Percentiles rank a stretch among this genome's conserved stretches.
phyloP scores from a whole-genome alignment of 2,113 vertebrate genomes.

The Illadopsis cleaveri region DNA sequence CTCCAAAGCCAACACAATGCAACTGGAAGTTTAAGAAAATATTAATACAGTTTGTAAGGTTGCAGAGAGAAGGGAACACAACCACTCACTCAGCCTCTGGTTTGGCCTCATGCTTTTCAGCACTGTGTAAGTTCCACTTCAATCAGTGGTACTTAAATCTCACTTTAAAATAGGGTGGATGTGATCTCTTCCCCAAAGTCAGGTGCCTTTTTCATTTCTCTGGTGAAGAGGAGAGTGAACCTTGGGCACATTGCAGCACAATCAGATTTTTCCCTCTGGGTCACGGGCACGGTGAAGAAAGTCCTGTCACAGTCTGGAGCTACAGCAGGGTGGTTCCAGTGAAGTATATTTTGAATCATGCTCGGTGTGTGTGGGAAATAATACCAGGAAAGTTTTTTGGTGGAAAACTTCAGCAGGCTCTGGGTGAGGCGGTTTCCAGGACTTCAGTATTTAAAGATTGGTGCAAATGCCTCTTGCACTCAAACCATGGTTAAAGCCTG shows the following conservation, averaged over 20 bases:
- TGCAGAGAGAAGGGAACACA: not conserved
- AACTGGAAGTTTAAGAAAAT: no score
- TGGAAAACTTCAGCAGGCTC: not conserved
- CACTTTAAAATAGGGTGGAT: not conserved
- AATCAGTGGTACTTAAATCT: not conserved
- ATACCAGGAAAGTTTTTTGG: not conserved
- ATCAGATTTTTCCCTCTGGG: not conserved
- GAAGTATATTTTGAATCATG: accelerated
- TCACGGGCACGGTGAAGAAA: not conserved
- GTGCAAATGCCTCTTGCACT: not conserved
- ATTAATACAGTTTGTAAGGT: not conserved
- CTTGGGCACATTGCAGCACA: accelerated
- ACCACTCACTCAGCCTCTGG: not conserved
- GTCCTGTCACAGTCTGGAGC: not conserved
- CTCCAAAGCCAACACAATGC: no score
- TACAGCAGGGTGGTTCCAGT: not conserved
- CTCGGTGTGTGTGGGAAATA: not conserved
- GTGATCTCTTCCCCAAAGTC: not conserved
- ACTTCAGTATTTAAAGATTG: not conserved
- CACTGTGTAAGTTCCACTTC: not conserved
- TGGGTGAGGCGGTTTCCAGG: not conserved
- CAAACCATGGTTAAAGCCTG: not conserved
- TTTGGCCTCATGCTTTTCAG: not conserved
- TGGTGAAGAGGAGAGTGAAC: not conserved
- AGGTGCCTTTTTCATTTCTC: not conserved